Evolutionary conservation across 2,797 vertebrate genomes (phyloP).

Genomic region (Mastacembelus armatus): DNA sequence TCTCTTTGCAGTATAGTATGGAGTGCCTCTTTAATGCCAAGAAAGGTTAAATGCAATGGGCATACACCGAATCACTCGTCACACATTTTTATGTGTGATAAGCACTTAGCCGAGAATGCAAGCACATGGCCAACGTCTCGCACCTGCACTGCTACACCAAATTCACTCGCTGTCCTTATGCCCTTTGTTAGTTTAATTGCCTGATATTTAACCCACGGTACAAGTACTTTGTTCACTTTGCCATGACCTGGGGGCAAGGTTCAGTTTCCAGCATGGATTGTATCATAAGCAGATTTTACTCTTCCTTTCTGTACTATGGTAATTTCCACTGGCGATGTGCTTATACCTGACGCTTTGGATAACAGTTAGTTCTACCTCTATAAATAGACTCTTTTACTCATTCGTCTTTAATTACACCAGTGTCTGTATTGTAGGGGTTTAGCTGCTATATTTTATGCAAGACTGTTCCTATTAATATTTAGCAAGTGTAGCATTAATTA

Average conservation of each 20-base stretch:
- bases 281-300: slow-evolving; percentile 33
- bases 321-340: slow-evolving; percentile 34
- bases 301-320: slow-evolving; percentile 24
- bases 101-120: slow-evolving; percentile 33
- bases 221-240: slow-evolving; percentile 45
- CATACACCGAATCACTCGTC: slow-evolving; percentile 22
- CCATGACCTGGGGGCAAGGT: slow-evolving; percentile 67
- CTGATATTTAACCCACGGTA: slow-evolving; percentile 72
- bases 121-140: slow-evolving; percentile 33
- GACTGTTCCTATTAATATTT: slow-evolving; percentile 98
- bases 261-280: slow-evolving; percentile 46
- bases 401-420: slow-evolving; percentile 94
- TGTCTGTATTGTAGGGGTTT: slow-evolving; percentile 93
- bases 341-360: slow-evolving; percentile 63
- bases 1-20: not conserved
- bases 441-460: slow-evolving; percentile 97
- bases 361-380: slow-evolving; percentile 71
- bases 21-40: slow-evolving; percentile 7
- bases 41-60: slow-evolving; percentile 1
- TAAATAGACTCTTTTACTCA: slow-evolving; percentile 93
- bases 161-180: slow-evolving; percentile 36
- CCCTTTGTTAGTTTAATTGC: slow-evolving; percentile 72
- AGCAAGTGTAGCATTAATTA: slow-evolving; percentile 99
- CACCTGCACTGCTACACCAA: slow-evolving; percentile 6
- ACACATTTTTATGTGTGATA: slow-evolving; percentile 46